Conservation (phyloP, 2,888 invertebrate species). For the Dryococelus australis region DNA sequence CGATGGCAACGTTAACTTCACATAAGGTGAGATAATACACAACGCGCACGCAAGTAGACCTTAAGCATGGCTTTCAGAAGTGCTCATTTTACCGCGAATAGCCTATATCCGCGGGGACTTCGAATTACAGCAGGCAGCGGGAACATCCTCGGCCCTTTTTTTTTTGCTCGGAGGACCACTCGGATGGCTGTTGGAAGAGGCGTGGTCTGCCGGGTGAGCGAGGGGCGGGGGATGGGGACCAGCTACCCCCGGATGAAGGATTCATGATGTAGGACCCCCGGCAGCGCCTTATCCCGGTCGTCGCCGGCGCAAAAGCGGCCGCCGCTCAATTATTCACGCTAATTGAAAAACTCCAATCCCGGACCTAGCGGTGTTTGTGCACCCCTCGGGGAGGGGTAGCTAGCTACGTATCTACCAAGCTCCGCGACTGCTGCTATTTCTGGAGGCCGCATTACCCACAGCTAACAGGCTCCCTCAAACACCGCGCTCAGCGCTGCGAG, state of each 20-base stretch:
- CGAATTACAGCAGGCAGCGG: too few relatives aligned
- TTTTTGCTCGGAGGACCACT: too few relatives aligned
- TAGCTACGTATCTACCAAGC: not conserved
- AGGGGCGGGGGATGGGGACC: not conserved
- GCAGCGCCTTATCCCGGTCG: not conserved
- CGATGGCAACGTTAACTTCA: too few relatives aligned
- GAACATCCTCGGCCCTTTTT: too few relatives aligned
- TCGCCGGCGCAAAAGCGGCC: not conserved
- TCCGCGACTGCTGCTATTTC: not conserved
- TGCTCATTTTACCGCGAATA: too few relatives aligned
- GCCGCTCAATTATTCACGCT: slow-evolving; percentile 10
- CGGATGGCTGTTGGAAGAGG: not conserved
- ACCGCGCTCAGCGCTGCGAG: not conserved
- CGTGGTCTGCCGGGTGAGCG: not conserved
- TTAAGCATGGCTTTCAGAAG: too few relatives aligned
- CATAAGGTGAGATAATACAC: too few relatives aligned
- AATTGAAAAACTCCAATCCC: slow-evolving; percentile 11
- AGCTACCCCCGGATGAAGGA: not conserved
- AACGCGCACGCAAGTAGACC: too few relatives aligned
- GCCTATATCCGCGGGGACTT: too few relatives aligned
- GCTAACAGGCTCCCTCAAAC: not conserved
- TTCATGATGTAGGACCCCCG: not conserved
- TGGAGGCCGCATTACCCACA: not conserved
- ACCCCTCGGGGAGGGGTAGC: not conserved
- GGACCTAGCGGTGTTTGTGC: not conserved